phyloP scores from a whole-genome alignment of 2,113 vertebrate species.

The Eurystomus gularis region DNA sequence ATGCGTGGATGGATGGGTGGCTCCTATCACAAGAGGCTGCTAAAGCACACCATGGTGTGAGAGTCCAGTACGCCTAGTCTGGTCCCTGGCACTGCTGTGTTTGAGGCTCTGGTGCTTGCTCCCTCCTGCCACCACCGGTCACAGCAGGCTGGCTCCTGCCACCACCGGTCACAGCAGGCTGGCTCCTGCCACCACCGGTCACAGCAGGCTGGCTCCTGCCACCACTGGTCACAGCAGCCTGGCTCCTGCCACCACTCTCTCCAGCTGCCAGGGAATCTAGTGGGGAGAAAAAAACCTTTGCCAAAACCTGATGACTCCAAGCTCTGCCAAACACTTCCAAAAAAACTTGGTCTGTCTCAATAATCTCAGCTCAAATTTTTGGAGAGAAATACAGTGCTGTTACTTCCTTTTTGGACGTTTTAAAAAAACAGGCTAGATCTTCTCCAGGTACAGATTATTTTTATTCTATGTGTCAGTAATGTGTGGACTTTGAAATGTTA shows the following conservation, averaged over 20 bases:
- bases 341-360: not conserved
- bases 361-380: not conserved
- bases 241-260: not conserved
- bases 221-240: not conserved
- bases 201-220: not conserved
- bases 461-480: not conserved
- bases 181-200: not conserved
- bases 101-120: not conserved
- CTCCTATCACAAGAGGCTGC: not conserved
- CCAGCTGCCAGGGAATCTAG: not conserved
- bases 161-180: not conserved
- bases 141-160: not conserved
- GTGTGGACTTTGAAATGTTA: not conserved
- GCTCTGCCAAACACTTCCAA: not conserved
- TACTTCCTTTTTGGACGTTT: not conserved
- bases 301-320: not conserved
- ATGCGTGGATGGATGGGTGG: not conserved
- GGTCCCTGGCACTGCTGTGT: not conserved
- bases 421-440: not conserved
- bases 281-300: not conserved
- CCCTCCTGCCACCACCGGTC: not conserved
- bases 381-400: not conserved
- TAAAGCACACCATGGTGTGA: rapidly evolving
- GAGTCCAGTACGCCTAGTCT: not conserved
- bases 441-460: not conserved